phyloP scores from a whole-genome alignment of 2,888 invertebrate species.

The Cryptus viduatorius region DNA sequence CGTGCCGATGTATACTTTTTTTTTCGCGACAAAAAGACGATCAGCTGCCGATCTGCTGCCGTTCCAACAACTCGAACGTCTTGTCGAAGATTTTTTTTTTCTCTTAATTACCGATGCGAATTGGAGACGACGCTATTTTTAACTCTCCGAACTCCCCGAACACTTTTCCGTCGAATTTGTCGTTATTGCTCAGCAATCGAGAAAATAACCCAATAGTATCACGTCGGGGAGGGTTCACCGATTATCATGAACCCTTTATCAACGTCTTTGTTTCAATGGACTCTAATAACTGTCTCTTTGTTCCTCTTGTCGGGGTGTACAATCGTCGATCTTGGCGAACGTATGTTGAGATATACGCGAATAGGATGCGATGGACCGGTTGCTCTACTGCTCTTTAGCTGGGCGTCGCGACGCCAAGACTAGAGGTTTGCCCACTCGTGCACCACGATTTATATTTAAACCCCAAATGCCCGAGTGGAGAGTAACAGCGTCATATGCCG shows the following conservation, averaged over 20 bases:
- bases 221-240: neutral
- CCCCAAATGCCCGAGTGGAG: conserved; percentile 53
- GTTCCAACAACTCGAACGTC: neutral
- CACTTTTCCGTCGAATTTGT: too few relatives aligned
- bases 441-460: conserved; percentile 84
- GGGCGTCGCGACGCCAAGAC: conserved; percentile 82
- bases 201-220: too few relatives aligned
- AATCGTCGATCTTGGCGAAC: neutral
- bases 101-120: neutral
- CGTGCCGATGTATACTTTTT: too few relatives aligned
- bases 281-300: neutral
- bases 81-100: neutral
- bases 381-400: conserved; percentile 72
- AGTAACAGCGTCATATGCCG: conserved; percentile 21
- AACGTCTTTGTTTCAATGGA: too few relatives aligned
- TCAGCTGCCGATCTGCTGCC: too few relatives aligned
- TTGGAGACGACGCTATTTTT: too few relatives aligned
- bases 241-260: too few relatives aligned
- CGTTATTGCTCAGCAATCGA: too few relatives aligned
- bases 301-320: neutral
- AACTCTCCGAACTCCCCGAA: too few relatives aligned
- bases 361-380: conserved; percentile 16
- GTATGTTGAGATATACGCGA: neutral
- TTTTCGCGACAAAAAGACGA: too few relatives aligned
- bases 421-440: conserved; percentile 80